These are phyloP conservation scores for Prorops nasuta DNA, from an alignment of 1,140 invertebrate species.

Conservation along the genomic window DNA sequence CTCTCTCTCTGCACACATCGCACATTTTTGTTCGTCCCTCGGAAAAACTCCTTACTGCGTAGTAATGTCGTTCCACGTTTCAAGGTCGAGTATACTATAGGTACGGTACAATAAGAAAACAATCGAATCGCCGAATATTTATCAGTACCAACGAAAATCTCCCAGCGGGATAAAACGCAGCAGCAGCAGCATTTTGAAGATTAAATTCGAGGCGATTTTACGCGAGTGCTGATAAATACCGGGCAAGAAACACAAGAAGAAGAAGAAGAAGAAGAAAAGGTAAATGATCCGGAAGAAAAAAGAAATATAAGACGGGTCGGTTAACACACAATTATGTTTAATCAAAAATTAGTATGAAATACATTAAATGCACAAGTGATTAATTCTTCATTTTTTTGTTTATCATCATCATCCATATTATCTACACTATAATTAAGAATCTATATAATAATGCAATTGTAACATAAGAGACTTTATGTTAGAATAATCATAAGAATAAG, in stretches of 20 bases:
- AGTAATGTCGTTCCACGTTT: too few relatives aligned
- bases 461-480: conserved; percentile 41
- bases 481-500: conserved; percentile 13
- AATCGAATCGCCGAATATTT: too few relatives aligned
- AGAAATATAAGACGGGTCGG: conserved; percentile 35
- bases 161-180: too few relatives aligned
- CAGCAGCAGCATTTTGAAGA: too few relatives aligned
- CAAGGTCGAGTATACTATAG: too few relatives aligned
- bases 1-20: too few relatives aligned
- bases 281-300: conserved; percentile 20
- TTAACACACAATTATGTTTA: conserved; percentile 57
- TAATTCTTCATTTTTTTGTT: conserved; percentile 47
- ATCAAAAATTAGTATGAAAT: conserved; percentile 59
- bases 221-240: too few relatives aligned
- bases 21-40: too few relatives aligned
- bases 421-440: conserved; percentile 50
- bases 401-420: conserved; percentile 47
- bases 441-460: conserved; percentile 41
- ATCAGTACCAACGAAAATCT: too few relatives aligned
- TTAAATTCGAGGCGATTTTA: too few relatives aligned
- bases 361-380: conserved; percentile 58
- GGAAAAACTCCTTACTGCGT: too few relatives aligned
- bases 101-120: too few relatives aligned
- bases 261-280: not conserved
- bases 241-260: not conserved